A percentile compares a stretch with the other conserved stretches of the same genome.
phyloP scores from a whole-genome alignment of 2,797 vertebrate genomes.

The Xyrichtys novacula region DNA sequence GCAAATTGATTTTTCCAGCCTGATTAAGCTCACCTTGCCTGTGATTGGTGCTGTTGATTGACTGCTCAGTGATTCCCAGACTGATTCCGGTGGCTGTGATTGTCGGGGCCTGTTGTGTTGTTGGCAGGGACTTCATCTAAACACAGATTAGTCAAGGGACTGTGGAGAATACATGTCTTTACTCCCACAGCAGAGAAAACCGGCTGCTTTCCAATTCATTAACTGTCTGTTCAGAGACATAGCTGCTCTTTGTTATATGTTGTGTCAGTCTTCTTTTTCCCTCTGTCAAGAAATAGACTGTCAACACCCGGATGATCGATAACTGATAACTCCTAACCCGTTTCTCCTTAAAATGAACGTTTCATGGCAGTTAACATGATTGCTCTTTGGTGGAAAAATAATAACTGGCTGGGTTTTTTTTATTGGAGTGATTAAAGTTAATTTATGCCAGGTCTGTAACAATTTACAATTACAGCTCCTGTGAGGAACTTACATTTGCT shows the following conservation, averaged over 20 bases:
- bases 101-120: conserved; percentile 25
- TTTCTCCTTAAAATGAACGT: not conserved
- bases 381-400: too few species aligned
- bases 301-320: not conserved
- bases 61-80: conserved; percentile 61
- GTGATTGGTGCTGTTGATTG: conserved; percentile 60
- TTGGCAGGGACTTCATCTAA: conserved; percentile 40
- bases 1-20: conserved; percentile 57
- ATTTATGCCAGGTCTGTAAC: too few species aligned
- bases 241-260: too few species aligned
- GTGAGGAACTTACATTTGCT: too few species aligned
- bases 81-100: conserved; percentile 49
- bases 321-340: not conserved
- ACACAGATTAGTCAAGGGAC: conserved; percentile 38
- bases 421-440: too few species aligned
- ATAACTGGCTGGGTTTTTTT: too few species aligned
- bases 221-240: not conserved
- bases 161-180: conserved; percentile 12
- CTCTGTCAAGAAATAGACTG: not conserved
- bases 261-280: not conserved
- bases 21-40: conserved; percentile 61
- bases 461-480: too few species aligned
- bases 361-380: too few species aligned
- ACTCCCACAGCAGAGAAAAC: conserved; percentile 36
- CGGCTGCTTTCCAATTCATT: conserved; percentile 1